Evolutionary conservation across 2,113 vertebrate species (phyloP).

Genomic region (Pseudorasbora parva): DNA sequence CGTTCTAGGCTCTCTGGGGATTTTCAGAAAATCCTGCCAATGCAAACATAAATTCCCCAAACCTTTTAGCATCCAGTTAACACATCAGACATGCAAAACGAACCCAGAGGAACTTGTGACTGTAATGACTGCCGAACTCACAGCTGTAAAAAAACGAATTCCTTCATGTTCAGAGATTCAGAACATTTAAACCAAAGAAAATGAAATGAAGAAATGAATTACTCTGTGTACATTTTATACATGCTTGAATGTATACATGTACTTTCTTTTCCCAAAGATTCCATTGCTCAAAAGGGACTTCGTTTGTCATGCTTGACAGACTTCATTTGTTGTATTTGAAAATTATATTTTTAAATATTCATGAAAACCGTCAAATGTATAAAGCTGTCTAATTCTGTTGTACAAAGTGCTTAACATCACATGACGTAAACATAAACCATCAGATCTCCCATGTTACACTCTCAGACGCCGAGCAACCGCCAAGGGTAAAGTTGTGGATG

Average conservation of each 20-base stretch:
- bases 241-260: background rate
- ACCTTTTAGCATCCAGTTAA: slow-evolving; percentile 31
- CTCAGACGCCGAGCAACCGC: background rate
- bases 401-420: background rate
- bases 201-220: too few species aligned
- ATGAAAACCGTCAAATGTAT: background rate
- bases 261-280: background rate
- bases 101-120: slow-evolving; percentile 6
- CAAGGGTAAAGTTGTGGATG: background rate
- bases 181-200: background rate
- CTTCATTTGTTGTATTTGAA: background rate
- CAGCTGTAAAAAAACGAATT: background rate
- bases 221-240: background rate
- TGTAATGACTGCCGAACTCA: background rate
- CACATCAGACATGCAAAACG: slow-evolving; percentile 20
- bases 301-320: background rate
- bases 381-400: background rate
- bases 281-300: background rate
- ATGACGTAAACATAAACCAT: background rate
- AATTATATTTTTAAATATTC: background rate
- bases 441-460: background rate
- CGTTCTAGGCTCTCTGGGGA: background rate
- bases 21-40: slow-evolving; percentile 24
- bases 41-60: slow-evolving; percentile 18
- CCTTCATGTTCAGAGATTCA: background rate